phyloP scores from a whole-genome alignment of 1,140 invertebrate genomes.

The Luehdorfia chinensis region DNA sequence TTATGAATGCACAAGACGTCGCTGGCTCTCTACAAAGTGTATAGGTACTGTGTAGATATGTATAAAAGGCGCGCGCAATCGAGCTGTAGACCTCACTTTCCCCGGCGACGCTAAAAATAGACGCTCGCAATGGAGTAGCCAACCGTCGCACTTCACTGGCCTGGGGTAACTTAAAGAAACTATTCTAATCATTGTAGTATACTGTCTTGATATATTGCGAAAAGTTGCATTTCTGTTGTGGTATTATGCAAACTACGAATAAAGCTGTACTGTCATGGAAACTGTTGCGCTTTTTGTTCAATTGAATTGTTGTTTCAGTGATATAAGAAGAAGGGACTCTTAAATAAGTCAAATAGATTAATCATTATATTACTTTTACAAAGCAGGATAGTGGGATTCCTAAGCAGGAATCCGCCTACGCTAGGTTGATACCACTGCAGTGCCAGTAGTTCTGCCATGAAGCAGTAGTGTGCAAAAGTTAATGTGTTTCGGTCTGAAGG shows the following conservation, averaged over 20 bases:
- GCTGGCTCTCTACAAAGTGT: slow-evolving; percentile 31
- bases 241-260: background rate
- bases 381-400: too few relatives aligned
- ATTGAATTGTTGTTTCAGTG: too few relatives aligned
- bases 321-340: too few relatives aligned
- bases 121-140: slow-evolving; percentile 54
- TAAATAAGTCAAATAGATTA: too few relatives aligned
- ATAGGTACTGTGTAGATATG: slow-evolving; percentile 22
- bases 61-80: slow-evolving; percentile 54
- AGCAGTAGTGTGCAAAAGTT: too few relatives aligned
- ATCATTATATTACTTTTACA: too few relatives aligned
- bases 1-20: slow-evolving; percentile 61
- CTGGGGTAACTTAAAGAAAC: slow-evolving; percentile 16
- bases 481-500: too few relatives aligned
- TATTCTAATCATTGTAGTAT: slow-evolving; percentile 2
- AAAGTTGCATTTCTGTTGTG: slow-evolving; percentile 1
- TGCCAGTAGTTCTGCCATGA: too few relatives aligned
- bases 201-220: slow-evolving; percentile 8
- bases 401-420: too few relatives aligned
- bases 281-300: too few relatives aligned
- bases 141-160: slow-evolving; percentile 28
- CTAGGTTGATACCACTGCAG: too few relatives aligned
- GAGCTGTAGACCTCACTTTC: slow-evolving; percentile 54
- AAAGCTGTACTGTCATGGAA: too few relatives aligned
- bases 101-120: slow-evolving; percentile 66